Conservation (phyloP, 2,797 vertebrate genomes). For the Avahi laniger region DNA sequence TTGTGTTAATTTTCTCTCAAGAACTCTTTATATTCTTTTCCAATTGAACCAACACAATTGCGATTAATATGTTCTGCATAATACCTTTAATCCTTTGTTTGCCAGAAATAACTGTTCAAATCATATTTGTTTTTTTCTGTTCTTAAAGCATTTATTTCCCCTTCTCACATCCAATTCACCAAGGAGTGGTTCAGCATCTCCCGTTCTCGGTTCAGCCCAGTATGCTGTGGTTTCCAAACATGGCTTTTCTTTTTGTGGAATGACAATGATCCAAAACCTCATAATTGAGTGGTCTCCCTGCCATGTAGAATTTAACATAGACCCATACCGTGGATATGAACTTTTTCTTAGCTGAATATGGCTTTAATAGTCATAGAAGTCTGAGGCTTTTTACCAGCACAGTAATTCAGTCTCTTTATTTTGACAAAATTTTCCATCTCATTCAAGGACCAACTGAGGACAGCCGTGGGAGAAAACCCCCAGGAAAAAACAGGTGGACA, state of each 20-base stretch:
- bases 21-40: neutral
- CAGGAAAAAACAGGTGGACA: neutral
- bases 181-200: neutral
- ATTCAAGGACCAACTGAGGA: constrained; percentile 13
- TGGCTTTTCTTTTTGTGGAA: neutral
- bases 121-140: neutral
- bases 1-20: constrained; percentile 1
- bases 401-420: constrained; percentile 61
- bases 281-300: constrained; percentile 53
- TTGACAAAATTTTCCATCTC: constrained; percentile 29
- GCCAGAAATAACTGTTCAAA: neutral
- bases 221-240: neutral
- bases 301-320: constrained; percentile 56
- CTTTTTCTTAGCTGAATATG: constrained; percentile 31
- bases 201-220: neutral
- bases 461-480: neutral
- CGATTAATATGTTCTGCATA: neutral
- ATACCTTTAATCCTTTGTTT: neutral
- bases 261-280: constrained; percentile 22
- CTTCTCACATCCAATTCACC: neutral
- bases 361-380: constrained; percentile 46
- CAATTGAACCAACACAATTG: neutral
- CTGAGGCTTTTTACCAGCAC: constrained; percentile 47
- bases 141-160: neutral
- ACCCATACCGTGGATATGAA: neutral